These are phyloP conservation scores for Microhierax caerulescens DNA, from an alignment of 2,797 vertebrate genomes.

Conservation along the genomic window DNA sequence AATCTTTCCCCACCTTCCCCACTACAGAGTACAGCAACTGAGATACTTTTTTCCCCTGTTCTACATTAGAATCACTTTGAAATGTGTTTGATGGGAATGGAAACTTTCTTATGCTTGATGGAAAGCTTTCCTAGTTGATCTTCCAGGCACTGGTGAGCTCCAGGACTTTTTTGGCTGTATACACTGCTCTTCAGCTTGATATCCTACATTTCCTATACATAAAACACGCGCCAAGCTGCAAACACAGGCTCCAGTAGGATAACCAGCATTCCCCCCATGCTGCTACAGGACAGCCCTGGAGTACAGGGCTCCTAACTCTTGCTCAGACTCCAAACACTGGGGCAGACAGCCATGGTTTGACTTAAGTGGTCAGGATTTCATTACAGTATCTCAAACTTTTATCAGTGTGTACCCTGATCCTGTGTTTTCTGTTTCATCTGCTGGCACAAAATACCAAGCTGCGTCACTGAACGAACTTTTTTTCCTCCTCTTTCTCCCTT, in stretches of 20 bases:
- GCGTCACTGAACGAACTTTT: background rate
- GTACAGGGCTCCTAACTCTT: background rate
- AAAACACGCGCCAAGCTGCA: background rate
- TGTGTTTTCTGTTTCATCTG: background rate
- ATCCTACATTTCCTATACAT: background rate
- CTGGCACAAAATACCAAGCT: background rate
- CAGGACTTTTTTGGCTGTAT: background rate
- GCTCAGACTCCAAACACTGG: background rate
- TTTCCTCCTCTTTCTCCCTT: background rate
- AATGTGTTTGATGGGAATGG: background rate
- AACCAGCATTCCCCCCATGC: background rate
- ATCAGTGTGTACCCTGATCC: fast-evolving
- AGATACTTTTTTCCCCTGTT: background rate
- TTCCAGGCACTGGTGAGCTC: background rate
- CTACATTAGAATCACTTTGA: background rate
- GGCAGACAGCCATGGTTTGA: background rate
- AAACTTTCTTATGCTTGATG: background rate
- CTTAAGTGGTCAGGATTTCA: background rate
- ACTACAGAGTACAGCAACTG: background rate
- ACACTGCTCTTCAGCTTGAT: background rate
- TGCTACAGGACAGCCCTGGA: background rate
- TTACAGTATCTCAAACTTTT: background rate
- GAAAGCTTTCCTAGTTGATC: background rate
- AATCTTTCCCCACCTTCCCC: background rate
- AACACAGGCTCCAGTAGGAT: background rate